Percentiles rank a stretch among this genome's conserved stretches.
Conservation (phyloP, 1,140 invertebrate species). For the Samia ricini region DNA sequence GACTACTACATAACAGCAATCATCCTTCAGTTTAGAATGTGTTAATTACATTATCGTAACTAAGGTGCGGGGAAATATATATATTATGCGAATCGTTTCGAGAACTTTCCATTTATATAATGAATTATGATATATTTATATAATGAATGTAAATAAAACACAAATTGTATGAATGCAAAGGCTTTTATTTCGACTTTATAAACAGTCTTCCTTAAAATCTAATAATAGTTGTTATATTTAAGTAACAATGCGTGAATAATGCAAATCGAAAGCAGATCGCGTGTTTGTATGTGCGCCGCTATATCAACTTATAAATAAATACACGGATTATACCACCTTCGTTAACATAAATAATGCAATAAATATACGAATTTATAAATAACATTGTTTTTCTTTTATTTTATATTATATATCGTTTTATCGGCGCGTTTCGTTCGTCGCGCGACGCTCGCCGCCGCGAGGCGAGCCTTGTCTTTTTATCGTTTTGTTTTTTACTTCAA, state of each 20-base stretch:
- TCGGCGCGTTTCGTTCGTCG: constrained; percentile 7
- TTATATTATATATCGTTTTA: constrained; percentile 21
- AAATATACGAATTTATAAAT: constrained; percentile 3
- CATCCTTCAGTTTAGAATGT: no score
- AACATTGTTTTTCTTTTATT: neutral
- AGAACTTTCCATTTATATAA: no score
- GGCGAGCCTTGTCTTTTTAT: constrained; percentile 24
- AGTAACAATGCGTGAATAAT: constrained; percentile 71
- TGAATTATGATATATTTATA: no score
- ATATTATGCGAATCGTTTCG: no score
- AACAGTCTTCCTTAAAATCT: constrained; percentile 66
- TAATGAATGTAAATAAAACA: constrained; percentile 53
- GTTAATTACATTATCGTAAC: no score
- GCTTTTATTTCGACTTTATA: constrained; percentile 66
- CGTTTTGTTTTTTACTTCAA: constrained; percentile 23
- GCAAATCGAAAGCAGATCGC: constrained; percentile 51
- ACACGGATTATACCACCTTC: constrained; percentile 45
- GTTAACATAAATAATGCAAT: constrained; percentile 1
- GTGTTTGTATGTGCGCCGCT: constrained; percentile 45
- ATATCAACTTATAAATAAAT: constrained; percentile 33
- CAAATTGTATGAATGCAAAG: constrained; percentile 60
- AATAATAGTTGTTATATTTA: constrained; percentile 54
- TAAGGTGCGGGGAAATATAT: no score
- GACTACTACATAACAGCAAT: no score
- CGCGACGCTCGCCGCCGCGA: constrained; percentile 23